phyloP scores from a whole-genome alignment of 1,140 invertebrate genomes.

The Phthorimaea operculella region DNA sequence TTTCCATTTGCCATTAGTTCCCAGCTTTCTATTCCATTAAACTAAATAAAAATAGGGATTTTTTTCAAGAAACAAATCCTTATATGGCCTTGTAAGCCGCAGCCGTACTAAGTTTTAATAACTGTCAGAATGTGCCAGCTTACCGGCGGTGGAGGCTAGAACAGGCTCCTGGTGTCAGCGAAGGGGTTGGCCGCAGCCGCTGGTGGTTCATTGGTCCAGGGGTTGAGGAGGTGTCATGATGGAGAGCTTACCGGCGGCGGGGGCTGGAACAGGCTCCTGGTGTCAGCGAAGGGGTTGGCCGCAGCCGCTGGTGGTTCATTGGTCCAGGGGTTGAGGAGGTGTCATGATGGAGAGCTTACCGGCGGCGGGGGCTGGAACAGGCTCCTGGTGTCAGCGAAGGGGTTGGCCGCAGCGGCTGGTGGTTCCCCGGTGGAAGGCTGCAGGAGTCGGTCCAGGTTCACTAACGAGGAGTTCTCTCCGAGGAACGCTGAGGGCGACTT shows the following conservation, averaged over 20 bases:
- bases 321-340: conserved; percentile 78
- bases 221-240: conserved; percentile 79
- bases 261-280: conserved; percentile 26
- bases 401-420: conserved; percentile 46
- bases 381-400: conserved; percentile 54
- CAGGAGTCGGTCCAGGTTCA: conserved; percentile 95
- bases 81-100: no score
- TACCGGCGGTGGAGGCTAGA: conserved; percentile 29
- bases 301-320: conserved; percentile 27
- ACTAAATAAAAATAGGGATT: no score
- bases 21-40: no score
- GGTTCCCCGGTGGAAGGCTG: conserved; percentile 65
- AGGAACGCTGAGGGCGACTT: conserved; percentile 94
- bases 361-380: conserved; percentile 27
- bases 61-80: no score
- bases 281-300: conserved; percentile 65
- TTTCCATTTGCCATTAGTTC: no score
- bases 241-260: conserved; percentile 22
- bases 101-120: no score
- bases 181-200: conserved; percentile 61
- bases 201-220: conserved; percentile 32
- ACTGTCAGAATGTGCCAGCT: no score
- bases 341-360: conserved; percentile 11
- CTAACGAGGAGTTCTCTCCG: conserved; percentile 92
- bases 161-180: conserved; percentile 40